Evolutionary conservation across 1,140 invertebrate species (phyloP).

Genomic region (Vanessa tameamea): DNA sequence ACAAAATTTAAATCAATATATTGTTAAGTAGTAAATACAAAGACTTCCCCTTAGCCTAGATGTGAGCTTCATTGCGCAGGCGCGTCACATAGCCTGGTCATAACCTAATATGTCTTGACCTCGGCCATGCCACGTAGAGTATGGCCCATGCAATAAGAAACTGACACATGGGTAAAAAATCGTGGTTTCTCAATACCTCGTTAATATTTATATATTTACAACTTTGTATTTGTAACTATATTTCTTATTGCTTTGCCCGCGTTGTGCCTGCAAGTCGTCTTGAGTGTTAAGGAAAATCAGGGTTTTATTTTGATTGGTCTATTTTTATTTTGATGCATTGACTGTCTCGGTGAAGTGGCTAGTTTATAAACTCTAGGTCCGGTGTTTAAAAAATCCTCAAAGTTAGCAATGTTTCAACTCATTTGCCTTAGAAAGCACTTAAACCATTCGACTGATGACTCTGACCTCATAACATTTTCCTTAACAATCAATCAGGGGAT

Average conservation of each 20-base stretch:
- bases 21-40: neutral
- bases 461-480: too few species aligned
- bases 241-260: neutral
- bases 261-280: neutral
- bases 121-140: constrained; percentile 19
- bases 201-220: constrained; percentile 29
- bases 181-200: constrained; percentile 24
- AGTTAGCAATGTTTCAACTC: too few species aligned
- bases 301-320: too few species aligned
- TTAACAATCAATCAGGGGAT: too few species aligned
- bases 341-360: too few species aligned
- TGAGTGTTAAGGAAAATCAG: too few species aligned
- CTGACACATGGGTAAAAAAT: constrained; percentile 28
- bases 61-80: constrained; percentile 27
- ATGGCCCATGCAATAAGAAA: constrained; percentile 16
- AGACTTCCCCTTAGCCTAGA: constrained; percentile 22
- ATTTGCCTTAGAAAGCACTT: too few species aligned
- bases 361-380: too few species aligned
- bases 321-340: too few species aligned
- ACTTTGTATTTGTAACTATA: neutral
- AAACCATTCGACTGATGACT: too few species aligned
- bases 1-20: neutral
- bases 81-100: constrained; percentile 39
- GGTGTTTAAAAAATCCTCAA: too few species aligned
- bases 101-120: constrained; percentile 40